Evolutionary conservation across 2,113 vertebrate genomes (phyloP), one percentile per base, ranked within the genome.

Genomic region (Solenodon paradoxus): DNA sequence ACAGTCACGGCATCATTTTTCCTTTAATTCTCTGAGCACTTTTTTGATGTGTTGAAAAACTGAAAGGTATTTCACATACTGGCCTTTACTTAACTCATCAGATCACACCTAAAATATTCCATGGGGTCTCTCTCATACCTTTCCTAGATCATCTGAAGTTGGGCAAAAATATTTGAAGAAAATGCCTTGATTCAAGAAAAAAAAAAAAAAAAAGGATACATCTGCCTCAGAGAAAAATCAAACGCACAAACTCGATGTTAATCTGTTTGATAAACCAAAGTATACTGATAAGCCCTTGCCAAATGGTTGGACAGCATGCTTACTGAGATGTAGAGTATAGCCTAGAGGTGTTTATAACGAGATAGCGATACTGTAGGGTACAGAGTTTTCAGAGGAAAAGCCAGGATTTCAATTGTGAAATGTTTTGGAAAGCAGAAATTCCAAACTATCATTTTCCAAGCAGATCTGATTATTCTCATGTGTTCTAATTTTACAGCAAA

Each of bases 391-490:
- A 74, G 53, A 71, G 85, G 8, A 9, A 49, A 92, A 10, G 32
- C 30, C 78, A 89, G 6, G n/a, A 85, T 57, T 94, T 47, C 94
- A 96, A 96, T 96, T 98, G 90, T 97, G 89, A 98, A 98, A 96
- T 92, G 30, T 95, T 98, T 97, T 97, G 88, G 88, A 98, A 97
- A 74, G 64, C 35, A 96, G 47, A 28, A 88, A 49, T 93, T 97
- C 95, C 95, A 97, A 98, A 66, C 78, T 85, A 87, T n/a, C 61
- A 91, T 96, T 71, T 96, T 97, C 83, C 91, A 89, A 96, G 84
- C 38, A 97, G 45, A 77, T 71, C 72, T 97, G 97, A 98, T 98
- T 97, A 94, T 77, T 93, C 96, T 96, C 79, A 57, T 93, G 82
- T 95, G 93, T 89, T 80, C 0, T 0, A 30, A 94, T 97, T 98